These are phyloP conservation scores for Oryzias celebensis DNA, from an alignment of 2,113 vertebrate species.

Conservation along the genomic window DNA sequence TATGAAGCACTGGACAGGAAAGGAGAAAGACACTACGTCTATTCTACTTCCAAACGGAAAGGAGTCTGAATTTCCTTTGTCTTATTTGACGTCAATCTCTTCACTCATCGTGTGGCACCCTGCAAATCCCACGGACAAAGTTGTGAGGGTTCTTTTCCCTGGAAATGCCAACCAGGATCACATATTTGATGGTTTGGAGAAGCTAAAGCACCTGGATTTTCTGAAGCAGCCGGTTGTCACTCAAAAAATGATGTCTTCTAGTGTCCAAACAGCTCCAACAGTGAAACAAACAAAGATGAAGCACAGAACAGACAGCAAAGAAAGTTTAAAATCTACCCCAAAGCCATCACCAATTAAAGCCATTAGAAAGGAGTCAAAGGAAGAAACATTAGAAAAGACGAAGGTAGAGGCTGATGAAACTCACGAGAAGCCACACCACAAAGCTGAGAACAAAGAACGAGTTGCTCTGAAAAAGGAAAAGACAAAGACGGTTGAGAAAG, in stretches of 20 bases:
- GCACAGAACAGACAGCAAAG: constrained; percentile 89
- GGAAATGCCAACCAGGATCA: constrained; percentile 92
- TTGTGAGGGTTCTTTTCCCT: constrained; percentile 92
- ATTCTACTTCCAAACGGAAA: constrained; percentile 87
- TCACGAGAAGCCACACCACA: constrained; percentile 82
- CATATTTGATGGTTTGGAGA: constrained; percentile 94
- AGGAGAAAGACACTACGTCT: constrained; percentile 86
- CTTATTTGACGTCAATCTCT: constrained; percentile 90
- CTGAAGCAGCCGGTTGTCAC: constrained; percentile 90
- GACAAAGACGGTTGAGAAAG: constrained; percentile 81
- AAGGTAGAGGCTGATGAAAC: constrained; percentile 74
- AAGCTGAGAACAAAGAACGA: constrained; percentile 91
- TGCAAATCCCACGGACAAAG: constrained; percentile 92
- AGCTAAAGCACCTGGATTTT: constrained; percentile 94
- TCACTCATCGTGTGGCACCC: constrained; percentile 97
- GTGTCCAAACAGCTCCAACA: constrained; percentile 75
- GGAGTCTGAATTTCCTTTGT: constrained; percentile 88
- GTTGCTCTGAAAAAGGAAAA: constrained; percentile 83
- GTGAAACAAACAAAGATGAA: constrained; percentile 90
- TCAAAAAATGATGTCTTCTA: constrained; percentile 84
- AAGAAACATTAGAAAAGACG: constrained; percentile 81
- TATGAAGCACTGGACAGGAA: constrained; percentile 94
- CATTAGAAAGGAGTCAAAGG: constrained; percentile 86
- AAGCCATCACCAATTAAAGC: constrained; percentile 82
- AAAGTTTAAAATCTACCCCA: constrained; percentile 87